A percentile compares a stretch with the other conserved stretches of the same genome.
Conservation (phyloP, 2,113 vertebrate genomes). For the Nyctibius bracteatus region DNA sequence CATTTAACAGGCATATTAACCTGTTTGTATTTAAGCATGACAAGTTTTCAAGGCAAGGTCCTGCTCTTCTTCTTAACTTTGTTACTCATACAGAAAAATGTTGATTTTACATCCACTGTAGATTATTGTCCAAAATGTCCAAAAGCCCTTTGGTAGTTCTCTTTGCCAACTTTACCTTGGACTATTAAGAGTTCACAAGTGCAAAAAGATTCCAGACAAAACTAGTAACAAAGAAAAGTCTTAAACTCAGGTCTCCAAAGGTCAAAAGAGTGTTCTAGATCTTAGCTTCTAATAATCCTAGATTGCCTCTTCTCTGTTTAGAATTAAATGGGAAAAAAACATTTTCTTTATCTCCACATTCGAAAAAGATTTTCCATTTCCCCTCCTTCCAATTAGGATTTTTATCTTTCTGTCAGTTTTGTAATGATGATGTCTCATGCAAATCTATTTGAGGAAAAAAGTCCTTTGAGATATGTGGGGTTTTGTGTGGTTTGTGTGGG, state of each 20-base stretch:
- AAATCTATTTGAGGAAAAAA: background rate
- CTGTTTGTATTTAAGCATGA: background rate
- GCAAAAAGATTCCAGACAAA: background rate
- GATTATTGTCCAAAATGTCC: background rate
- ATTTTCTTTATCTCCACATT: background rate
- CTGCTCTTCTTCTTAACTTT: background rate
- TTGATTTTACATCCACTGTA: background rate
- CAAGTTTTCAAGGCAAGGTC: background rate
- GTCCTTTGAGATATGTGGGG: accelerated
- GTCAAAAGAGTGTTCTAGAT: background rate
- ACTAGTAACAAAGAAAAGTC: background rate
- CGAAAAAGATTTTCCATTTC: background rate
- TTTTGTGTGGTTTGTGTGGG: background rate
- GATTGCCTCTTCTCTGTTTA: background rate
- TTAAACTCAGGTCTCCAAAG: background rate
- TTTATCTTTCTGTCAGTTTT: background rate
- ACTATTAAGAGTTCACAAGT: background rate
- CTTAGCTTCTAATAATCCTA: background rate
- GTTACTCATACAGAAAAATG: background rate
- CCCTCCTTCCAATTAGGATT: background rate
- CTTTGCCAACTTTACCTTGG: background rate
- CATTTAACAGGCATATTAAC: background rate
- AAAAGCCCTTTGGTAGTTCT: background rate
- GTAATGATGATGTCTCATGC: background rate
- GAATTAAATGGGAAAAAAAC: background rate